These are phyloP conservation scores for Andricus grossulariae DNA, from an alignment of 1,140 invertebrate species.

Conservation along the genomic window DNA sequence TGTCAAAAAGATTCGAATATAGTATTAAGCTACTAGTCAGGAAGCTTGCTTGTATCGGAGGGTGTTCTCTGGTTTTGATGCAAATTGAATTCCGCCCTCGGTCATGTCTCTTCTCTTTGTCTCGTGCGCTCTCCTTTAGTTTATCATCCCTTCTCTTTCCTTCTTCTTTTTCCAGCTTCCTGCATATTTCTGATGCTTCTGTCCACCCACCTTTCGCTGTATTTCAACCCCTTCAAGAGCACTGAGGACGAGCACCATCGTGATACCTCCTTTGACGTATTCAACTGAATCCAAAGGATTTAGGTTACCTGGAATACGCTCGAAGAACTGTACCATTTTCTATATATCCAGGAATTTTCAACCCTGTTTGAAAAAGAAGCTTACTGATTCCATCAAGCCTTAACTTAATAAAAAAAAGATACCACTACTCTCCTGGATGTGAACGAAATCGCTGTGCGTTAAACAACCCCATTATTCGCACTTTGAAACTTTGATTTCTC, in stretches of 20 bases:
- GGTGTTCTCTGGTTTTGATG: conserved; percentile 64
- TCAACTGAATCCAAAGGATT: conserved; percentile 56
- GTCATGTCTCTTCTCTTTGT: conserved; percentile 53
- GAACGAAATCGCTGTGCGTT: neutral
- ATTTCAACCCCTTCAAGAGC: conserved; percentile 45
- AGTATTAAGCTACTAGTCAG: conserved; percentile 49
- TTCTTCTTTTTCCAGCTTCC: conserved; percentile 39
- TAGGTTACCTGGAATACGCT: conserved; percentile 53
- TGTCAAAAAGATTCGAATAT: conserved; percentile 48
- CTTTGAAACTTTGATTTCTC: neutral
- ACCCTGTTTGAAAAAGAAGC: neutral
- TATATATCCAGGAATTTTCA: neutral
- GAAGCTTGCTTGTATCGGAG: conserved; percentile 44
- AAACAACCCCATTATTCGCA: neutral
- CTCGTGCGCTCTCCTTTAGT: conserved; percentile 53
- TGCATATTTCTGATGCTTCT: conserved; percentile 29
- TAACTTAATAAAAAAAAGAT: neutral
- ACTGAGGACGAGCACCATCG: conserved; percentile 47
- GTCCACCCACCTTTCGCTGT: conserved; percentile 37
- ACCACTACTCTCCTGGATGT: neutral
- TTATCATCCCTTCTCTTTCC: conserved; percentile 44
- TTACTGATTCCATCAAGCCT: neutral
- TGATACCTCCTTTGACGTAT: conserved; percentile 55
- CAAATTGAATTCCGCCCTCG: conserved; percentile 67
- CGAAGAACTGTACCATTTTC: conserved; percentile 11